Conservation (phyloP, 2,797 vertebrate genomes). For the Neosalanx taihuensis region DNA sequence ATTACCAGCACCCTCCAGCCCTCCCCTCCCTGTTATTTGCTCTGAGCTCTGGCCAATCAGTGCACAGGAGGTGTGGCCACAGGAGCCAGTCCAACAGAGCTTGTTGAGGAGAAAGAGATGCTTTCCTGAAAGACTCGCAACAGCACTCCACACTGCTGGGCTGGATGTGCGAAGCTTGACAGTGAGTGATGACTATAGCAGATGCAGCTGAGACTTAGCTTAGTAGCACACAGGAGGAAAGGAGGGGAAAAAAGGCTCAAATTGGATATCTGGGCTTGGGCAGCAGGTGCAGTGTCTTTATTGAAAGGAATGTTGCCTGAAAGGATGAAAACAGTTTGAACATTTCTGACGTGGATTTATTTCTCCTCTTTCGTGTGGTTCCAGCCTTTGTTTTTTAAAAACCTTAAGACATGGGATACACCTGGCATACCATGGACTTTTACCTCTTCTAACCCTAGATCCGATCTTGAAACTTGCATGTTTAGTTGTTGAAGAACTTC, state of each 20-base stretch:
- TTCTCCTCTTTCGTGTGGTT: not conserved
- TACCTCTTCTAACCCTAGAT: not conserved
- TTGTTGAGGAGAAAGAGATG: slow-evolving; percentile 60
- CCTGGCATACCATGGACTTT: not conserved
- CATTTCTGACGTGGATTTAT: slow-evolving; percentile 47
- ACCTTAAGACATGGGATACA: not conserved
- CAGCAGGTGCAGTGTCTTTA: slow-evolving; percentile 58
- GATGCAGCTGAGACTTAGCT: slow-evolving; percentile 39
- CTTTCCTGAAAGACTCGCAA: slow-evolving; percentile 62
- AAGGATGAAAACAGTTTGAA: slow-evolving; percentile 32
- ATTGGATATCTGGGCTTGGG: slow-evolving; percentile 43
- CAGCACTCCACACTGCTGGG: slow-evolving; percentile 33
- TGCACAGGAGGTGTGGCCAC: slow-evolving; percentile 57
- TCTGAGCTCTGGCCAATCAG: slow-evolving; percentile 63
- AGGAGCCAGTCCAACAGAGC: slow-evolving; percentile 51
- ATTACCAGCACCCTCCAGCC: slow-evolving; percentile 27
- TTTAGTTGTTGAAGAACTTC: not conserved
- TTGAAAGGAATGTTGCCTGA: slow-evolving; percentile 31
- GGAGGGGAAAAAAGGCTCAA: slow-evolving; percentile 23
- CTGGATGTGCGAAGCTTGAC: slow-evolving; percentile 43
- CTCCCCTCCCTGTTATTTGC: slow-evolving; percentile 22
- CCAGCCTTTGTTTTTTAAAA: not conserved
- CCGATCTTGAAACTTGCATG: not conserved
- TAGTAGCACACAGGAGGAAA: slow-evolving; percentile 29
- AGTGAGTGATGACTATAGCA: slow-evolving; percentile 61